Base-by-base conservation (phyloP, 2,797 vertebrate species). In the Notamacropus eugenii region DNA sequence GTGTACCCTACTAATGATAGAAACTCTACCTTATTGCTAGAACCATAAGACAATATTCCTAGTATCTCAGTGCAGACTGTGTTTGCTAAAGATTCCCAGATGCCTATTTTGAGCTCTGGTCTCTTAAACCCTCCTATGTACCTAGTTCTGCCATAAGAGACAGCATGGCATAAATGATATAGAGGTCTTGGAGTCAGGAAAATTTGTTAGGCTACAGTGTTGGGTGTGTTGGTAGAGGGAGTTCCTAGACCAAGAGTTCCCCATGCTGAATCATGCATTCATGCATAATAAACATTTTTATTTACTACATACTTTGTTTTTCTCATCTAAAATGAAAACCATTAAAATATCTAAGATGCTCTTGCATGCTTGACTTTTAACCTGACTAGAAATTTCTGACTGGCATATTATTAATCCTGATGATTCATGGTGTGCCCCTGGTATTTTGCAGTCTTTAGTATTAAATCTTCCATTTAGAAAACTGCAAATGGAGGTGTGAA, bases 401-500 rank as follows among this genome's bases (percentile, higher is more conserved):
- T 91, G 74, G 57, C 90, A 24, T 92, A 40, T 92, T 93, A 94
- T 95, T 96, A 95, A 91, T 95, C 91, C 93, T 46, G 4, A 19
- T 94, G 93, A 94, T 95, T 96, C 93, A 55, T 93, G 95, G 92
- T 54, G 91, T 91, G 50, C 50, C 55, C 92, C 90, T 96, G n/a
- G 34, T 96, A 91, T 93, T 97, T 97, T 95, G 29, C 92, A 90
- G 57, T 94, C 94, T 97, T 96, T 92, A 92, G 90, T 57, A 87
- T 90, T 54, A 97, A 95, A 92, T 93, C 74, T 95, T 94, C 95
- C 92, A 96, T 94, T 96, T 94, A 96, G 95, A 96, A 98, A 97
- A 56, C 93, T 97, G 82, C 50, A 92, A 87, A 90, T 93, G 90
- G 62, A 94, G 90, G 90, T 95, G 54, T 12, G 50, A 97, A 90